phyloP scores from a whole-genome alignment of 2,113 vertebrate genomes.

The Plecturocebus donacophilus region DNA sequence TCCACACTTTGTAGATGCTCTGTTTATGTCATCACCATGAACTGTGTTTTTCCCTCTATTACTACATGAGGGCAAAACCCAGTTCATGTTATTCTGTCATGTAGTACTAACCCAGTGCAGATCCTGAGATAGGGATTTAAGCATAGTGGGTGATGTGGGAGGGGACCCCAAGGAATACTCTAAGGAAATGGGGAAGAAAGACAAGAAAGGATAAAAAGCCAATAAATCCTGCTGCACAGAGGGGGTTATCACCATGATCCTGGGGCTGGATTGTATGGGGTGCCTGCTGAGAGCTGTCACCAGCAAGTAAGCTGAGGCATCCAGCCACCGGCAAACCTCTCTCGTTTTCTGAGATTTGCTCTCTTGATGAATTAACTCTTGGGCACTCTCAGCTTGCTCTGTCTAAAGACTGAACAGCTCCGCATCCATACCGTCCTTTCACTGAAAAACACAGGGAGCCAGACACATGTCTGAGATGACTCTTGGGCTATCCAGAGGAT shows the following conservation, averaged over 20 bases:
- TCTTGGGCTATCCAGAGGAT: not conserved
- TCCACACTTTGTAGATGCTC: not conserved
- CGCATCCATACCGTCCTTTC: not conserved
- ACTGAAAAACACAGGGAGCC: not conserved
- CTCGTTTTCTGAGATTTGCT: accelerated
- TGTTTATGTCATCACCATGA: not conserved
- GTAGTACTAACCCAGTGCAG: too few relatives aligned
- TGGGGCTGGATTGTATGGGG: too few relatives aligned
- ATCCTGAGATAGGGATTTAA: not conserved
- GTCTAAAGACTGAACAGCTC: not conserved
- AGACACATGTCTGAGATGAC: not conserved
- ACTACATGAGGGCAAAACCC: too few relatives aligned
- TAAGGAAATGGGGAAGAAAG: not conserved
- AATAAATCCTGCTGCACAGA: not conserved
- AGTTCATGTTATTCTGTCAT: too few relatives aligned
- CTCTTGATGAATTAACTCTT: not conserved
- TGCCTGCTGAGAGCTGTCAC: not conserved
- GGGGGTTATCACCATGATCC: accelerated
- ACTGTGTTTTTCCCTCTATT: not conserved
- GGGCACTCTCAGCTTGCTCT: accelerated
- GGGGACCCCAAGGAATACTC: too few relatives aligned
- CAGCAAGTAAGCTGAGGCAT: accelerated
- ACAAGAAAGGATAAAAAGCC: not conserved
- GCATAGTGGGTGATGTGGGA: too few relatives aligned
- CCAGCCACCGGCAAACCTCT: not conserved